These are phyloP conservation scores for Phocoena sinus DNA, from an alignment of 2,113 vertebrate genomes.

Conservation along the genomic window DNA sequence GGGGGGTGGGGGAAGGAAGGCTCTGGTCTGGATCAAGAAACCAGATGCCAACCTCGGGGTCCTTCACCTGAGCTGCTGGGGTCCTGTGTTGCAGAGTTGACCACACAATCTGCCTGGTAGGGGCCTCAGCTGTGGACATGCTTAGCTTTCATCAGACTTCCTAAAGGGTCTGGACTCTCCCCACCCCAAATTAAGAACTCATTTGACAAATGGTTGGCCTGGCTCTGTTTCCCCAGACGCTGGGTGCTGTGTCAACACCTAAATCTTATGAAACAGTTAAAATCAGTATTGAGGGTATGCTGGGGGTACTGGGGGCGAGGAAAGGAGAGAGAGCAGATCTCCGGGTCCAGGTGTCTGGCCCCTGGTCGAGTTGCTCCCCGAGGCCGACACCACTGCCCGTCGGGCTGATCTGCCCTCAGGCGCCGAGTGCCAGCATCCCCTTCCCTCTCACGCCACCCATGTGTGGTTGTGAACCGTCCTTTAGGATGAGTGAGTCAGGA, in stretches of 20 bases:
- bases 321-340: no score
- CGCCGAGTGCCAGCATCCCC: neutral
- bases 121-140: neutral
- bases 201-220: neutral
- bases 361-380: neutral
- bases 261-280: neutral
- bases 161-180: neutral
- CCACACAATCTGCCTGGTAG: fast-evolving
- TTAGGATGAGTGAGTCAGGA: neutral
- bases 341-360: neutral
- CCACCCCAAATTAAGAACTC: fast-evolving
- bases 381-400: neutral
- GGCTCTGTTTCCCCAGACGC: neutral
- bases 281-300: neutral
- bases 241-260: neutral
- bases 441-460: neutral
- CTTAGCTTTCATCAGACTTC: neutral
- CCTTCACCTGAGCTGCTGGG: neutral
- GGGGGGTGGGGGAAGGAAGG: neutral
- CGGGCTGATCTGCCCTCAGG: neutral
- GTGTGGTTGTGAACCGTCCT: fast-evolving
- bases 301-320: neutral
- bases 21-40: neutral
- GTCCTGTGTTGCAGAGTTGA: neutral
- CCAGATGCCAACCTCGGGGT: no score